phyloP scores from a whole-genome alignment of 1,140 invertebrate species.

The Saccostrea cuccullata region DNA sequence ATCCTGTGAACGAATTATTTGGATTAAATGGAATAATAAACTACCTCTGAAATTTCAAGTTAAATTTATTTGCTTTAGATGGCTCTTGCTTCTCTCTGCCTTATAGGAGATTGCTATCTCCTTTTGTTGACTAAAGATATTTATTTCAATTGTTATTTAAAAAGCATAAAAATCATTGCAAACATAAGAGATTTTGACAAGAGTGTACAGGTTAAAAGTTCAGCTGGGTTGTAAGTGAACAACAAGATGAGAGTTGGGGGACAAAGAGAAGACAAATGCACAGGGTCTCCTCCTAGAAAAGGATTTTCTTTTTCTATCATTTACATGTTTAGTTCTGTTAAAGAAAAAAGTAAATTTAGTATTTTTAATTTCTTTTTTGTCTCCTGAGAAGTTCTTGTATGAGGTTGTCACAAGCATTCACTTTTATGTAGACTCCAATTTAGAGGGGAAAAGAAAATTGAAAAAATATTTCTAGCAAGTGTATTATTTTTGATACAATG shows the following conservation, averaged over 20 bases:
- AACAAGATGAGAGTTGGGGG: background rate
- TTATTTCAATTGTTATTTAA: conserved; percentile 38
- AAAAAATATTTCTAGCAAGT: no score
- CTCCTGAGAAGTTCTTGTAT: no score
- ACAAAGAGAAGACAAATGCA: background rate
- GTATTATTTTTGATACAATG: no score
- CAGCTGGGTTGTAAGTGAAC: background rate
- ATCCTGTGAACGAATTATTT: conserved; percentile 36
- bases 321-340: no score
- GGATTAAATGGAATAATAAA: conserved; percentile 35
- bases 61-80: conserved; percentile 30
- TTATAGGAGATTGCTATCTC: conserved; percentile 3
- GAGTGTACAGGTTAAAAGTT: conserved; percentile 32
- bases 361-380: no score
- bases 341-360: no score
- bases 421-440: no score
- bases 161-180: conserved; percentile 38
- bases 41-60: conserved; percentile 22
- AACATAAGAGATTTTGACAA: conserved; percentile 21
- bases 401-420: no score
- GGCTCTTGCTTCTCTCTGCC: background rate
- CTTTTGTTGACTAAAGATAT: conserved; percentile 36
- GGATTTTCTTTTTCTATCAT: no score
- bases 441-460: no score
- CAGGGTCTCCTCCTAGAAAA: no score